Evolutionary conservation across 1,140 invertebrate genomes (phyloP).

Genomic region (Papilio polyxenes): DNA sequence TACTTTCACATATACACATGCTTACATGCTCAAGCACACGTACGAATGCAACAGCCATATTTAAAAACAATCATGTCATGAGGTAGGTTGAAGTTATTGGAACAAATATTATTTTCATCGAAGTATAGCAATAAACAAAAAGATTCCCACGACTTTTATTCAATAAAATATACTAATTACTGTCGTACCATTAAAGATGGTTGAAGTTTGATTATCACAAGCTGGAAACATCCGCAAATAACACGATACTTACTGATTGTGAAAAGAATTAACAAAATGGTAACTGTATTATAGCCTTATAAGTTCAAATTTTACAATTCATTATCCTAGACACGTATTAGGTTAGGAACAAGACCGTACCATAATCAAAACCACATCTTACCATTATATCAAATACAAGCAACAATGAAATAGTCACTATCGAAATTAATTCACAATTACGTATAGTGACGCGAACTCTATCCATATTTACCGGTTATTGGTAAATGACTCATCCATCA

Average conservation of each 20-base stretch:
- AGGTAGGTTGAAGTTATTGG: neutral
- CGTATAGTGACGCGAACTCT: neutral
- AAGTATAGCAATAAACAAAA: neutral
- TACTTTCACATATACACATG: slow-evolving; percentile 63
- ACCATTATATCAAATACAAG: neutral
- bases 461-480: slow-evolving; percentile 20
- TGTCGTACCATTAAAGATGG: too few relatives aligned
- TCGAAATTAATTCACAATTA: slow-evolving; percentile 27
- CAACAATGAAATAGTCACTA: neutral
- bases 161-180: too few relatives aligned
- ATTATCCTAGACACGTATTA: neutral
- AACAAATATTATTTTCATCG: neutral
- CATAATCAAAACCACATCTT: neutral
- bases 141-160: neutral
- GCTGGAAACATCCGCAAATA: too few relatives aligned
- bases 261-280: too few relatives aligned
- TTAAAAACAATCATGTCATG: neutral
- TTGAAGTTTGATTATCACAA: too few relatives aligned
- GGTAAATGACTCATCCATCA: slow-evolving; percentile 19
- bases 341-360: neutral
- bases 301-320: too few relatives aligned
- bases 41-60: slow-evolving; percentile 46
- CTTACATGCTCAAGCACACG: slow-evolving; percentile 3
- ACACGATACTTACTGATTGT: too few relatives aligned
- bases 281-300: too few relatives aligned